Evolutionary conservation across 2,888 invertebrate genomes (phyloP).

Genomic region (Tetragonula carbonaria): DNA sequence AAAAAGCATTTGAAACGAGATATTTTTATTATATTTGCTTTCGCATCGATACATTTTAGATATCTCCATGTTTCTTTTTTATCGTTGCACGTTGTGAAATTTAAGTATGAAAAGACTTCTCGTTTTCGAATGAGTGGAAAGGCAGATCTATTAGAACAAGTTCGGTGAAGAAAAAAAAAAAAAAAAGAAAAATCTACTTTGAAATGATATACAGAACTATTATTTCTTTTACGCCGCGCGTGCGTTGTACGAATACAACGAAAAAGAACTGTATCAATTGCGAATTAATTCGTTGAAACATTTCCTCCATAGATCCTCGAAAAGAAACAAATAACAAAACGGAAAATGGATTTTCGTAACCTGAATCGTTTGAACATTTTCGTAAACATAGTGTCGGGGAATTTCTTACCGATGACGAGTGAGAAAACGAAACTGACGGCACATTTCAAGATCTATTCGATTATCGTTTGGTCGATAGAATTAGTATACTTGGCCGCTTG

Average conservation of each 20-base stretch:
- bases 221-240: too few relatives aligned
- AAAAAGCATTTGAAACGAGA: neutral
- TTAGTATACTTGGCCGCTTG: slow-evolving; percentile 20
- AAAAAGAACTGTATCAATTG: neutral
- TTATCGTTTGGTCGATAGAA: slow-evolving; percentile 53
- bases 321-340: neutral
- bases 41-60: neutral
- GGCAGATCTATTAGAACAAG: neutral
- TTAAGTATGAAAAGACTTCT: neutral
- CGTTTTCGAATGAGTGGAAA: neutral
- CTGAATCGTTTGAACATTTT: slow-evolving; percentile 63
- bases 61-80: neutral
- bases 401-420: slow-evolving; percentile 61
- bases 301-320: neutral
- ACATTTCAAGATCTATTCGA: slow-evolving; percentile 40
- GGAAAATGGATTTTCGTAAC: slow-evolving; percentile 63
- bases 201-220: neutral
- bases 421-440: slow-evolving; percentile 21
- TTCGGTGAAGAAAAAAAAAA: neutral
- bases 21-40: neutral
- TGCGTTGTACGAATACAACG: neutral
- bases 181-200: neutral
- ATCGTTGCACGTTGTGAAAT: neutral
- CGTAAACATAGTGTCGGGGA: slow-evolving; percentile 66
- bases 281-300: neutral